A percentile compares a stretch with the other conserved stretches of the same genome.
Conservation (phyloP, 2,888 invertebrate genomes). For the Pammene aurita region DNA sequence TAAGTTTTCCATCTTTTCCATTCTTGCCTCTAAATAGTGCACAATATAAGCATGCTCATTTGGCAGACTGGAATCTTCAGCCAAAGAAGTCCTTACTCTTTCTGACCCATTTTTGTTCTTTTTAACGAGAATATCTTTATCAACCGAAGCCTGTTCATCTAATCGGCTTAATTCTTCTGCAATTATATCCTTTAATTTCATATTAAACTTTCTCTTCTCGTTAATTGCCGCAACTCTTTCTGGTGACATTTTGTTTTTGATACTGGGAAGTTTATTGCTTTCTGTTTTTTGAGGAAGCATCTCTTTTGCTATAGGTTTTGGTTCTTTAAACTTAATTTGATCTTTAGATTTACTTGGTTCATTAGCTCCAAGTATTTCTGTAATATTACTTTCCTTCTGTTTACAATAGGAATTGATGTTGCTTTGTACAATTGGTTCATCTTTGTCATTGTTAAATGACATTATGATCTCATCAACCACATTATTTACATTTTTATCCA, state of each 20-base stretch:
- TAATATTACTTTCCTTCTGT: constrained; percentile 16
- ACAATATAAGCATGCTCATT: constrained; percentile 56
- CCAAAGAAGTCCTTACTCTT: constrained; percentile 40
- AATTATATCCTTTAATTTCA: constrained; percentile 70
- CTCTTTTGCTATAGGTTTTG: background rate
- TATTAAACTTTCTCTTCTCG: constrained; percentile 74
- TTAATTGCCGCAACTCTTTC: constrained; percentile 70
- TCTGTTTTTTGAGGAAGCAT: constrained; percentile 12
- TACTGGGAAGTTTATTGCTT: constrained; percentile 27
- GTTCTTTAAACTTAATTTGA: constrained; percentile 1
- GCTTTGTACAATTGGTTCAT: background rate
- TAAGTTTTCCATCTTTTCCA: constrained; percentile 68
- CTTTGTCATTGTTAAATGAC: background rate
- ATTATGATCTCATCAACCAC: constrained; percentile 3
- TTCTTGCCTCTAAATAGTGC: constrained; percentile 63
- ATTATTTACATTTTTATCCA: constrained; percentile 6
- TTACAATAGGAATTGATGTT: background rate
- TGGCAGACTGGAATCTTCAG: constrained; percentile 50
- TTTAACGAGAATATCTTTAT: constrained; percentile 42
- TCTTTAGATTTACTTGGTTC: constrained; percentile 18
- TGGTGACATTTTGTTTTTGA: constrained; percentile 59
- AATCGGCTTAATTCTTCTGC: constrained; percentile 65
- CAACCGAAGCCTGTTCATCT: constrained; percentile 48
- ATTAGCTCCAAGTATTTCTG: constrained; percentile 8
- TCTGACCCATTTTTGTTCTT: constrained; percentile 40